These are phyloP conservation scores for Doryteuthis pealeii DNA, from an alignment of 1,140 invertebrate genomes.

Conservation along the genomic window DNA sequence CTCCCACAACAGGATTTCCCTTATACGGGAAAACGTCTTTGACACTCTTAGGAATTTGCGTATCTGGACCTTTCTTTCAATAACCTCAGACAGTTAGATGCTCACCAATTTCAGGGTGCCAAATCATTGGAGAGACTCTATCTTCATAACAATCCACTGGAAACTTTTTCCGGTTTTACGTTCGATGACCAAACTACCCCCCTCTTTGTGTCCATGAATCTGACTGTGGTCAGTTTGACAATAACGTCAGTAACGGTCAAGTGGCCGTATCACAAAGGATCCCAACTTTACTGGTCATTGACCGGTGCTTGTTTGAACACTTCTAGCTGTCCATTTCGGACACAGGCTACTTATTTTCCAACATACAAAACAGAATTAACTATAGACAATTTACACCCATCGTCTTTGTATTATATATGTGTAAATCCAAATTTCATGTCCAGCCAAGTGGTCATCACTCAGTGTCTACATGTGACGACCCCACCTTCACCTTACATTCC, in stretches of 20 bases:
- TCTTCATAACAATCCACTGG: neutral
- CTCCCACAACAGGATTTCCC: neutral
- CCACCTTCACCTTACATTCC: neutral
- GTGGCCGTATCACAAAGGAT: neutral
- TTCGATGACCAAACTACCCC: neutral
- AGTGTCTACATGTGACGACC: neutral
- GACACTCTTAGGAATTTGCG: neutral
- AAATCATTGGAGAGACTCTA: neutral
- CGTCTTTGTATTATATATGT: slow-evolving; percentile 5
- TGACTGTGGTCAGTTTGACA: neutral
- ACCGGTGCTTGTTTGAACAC: neutral
- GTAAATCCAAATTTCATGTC: neutral
- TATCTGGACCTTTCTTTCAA: neutral
- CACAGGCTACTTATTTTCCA: neutral
- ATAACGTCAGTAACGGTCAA: neutral
- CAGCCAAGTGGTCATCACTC: neutral
- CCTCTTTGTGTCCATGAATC: neutral
- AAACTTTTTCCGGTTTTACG: neutral
- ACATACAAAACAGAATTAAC: neutral
- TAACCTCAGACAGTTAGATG: neutral
- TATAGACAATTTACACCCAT: neutral
- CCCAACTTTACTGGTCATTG: neutral
- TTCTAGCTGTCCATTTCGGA: neutral
- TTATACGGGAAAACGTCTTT: neutral
- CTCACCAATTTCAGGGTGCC: neutral